These are phyloP conservation scores for Corvus cornix DNA, from an alignment of 2,113 vertebrate species.

Conservation along the genomic window DNA sequence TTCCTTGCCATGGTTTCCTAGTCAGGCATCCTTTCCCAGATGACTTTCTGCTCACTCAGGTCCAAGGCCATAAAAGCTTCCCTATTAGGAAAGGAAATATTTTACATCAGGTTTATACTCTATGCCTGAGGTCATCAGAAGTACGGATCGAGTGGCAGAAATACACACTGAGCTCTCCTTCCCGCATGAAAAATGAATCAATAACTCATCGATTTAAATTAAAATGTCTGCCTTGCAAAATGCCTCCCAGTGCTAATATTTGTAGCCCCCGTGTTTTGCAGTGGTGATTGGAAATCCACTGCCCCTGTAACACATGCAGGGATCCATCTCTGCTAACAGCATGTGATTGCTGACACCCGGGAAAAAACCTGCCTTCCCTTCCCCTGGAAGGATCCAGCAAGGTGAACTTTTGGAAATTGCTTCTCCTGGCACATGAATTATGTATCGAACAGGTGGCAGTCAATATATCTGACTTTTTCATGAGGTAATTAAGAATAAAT, in stretches of 20 bases:
- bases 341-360: background rate
- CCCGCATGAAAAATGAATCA: conserved; percentile 47
- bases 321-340: conserved; percentile 18
- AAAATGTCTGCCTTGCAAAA: conserved; percentile 50
- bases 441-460: background rate
- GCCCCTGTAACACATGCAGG: background rate
- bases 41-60: background rate
- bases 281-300: background rate
- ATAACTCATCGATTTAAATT: conserved; percentile 62
- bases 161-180: conserved; percentile 43
- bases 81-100: conserved; percentile 51
- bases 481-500: conserved; percentile 39
- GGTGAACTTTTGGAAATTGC: conserved; percentile 45
- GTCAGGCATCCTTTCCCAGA: background rate
- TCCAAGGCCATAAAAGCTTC: conserved; percentile 34
- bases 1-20: background rate
- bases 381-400: conserved; percentile 7
- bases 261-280: background rate
- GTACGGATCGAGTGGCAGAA: conserved; percentile 51
- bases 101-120: conserved; percentile 41
- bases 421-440: conserved; percentile 25
- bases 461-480: conserved; percentile 37
- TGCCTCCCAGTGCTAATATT: background rate
- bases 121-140: conserved; percentile 62
- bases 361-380: background rate